A percentile compares a stretch with the other conserved stretches of the same genome.
These are phyloP conservation scores for Napeogenes inachia DNA, from an alignment of 2,888 invertebrate genomes.

Conservation along the genomic window DNA sequence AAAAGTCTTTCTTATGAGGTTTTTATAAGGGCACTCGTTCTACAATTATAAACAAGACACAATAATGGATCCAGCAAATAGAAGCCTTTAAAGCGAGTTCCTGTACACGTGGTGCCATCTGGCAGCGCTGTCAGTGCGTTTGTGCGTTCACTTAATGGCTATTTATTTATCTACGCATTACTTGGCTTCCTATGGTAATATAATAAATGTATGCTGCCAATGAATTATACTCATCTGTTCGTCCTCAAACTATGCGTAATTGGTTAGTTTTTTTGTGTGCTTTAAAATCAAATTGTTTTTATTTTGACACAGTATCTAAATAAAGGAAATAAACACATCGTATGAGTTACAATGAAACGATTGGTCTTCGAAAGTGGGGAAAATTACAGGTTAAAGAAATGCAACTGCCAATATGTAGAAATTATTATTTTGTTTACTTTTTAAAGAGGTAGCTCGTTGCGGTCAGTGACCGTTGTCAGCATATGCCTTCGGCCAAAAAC, in stretches of 20 bases:
- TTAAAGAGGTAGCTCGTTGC: neutral
- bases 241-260: too few relatives aligned
- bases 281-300: too few relatives aligned
- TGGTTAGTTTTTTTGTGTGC: too few relatives aligned
- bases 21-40: too few relatives aligned
- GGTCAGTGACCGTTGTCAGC: neutral
- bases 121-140: constrained; percentile 16
- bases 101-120: constrained; percentile 29
- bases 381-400: neutral
- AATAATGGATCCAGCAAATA: constrained; percentile 32
- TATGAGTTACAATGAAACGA: too few relatives aligned
- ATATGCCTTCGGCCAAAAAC: neutral
- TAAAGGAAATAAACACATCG: too few relatives aligned
- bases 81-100: constrained; percentile 39
- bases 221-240: too few relatives aligned
- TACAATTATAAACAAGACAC: constrained; percentile 20
- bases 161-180: constrained; percentile 9
- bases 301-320: too few relatives aligned
- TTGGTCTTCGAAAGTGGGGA: too few relatives aligned
- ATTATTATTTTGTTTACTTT: constrained; percentile 5
- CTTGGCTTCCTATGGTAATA: neutral
- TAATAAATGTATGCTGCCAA: too few relatives aligned
- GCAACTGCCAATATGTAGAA: neutral
- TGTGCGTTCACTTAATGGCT: constrained; percentile 6
- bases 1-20: too few relatives aligned